phyloP scores from a whole-genome alignment of 2,888 invertebrate species.

The Lycophotia porphyrea region DNA sequence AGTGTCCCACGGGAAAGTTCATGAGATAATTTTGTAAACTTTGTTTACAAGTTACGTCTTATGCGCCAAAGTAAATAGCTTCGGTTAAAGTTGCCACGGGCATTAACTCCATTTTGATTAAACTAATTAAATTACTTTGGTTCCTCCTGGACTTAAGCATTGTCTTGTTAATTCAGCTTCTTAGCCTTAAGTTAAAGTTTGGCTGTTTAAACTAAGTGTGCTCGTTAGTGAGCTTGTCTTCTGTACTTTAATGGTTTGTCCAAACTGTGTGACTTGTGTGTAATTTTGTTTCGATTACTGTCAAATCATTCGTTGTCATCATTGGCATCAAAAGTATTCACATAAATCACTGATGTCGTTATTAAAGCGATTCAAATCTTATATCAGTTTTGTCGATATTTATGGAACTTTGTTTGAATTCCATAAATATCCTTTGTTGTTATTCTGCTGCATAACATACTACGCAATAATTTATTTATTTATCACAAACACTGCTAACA shows the following conservation, averaged over 20 bases:
- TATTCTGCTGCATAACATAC: background rate
- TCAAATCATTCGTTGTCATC: background rate
- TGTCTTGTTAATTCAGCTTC: constrained; percentile 19
- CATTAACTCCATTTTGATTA: constrained; percentile 3
- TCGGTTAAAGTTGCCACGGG: constrained; percentile 27
- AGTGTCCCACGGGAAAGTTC: constrained; percentile 16
- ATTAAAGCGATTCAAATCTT: background rate
- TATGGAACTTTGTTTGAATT: background rate
- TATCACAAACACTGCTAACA: no score
- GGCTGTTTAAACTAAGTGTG: background rate
- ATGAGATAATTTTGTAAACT: constrained; percentile 13
- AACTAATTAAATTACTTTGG: constrained; percentile 31
- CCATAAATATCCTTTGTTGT: background rate
- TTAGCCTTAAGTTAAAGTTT: constrained; percentile 7
- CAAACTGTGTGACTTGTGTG: background rate
- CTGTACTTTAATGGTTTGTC: background rate
- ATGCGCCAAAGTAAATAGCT: constrained; percentile 15
- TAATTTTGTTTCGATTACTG: background rate
- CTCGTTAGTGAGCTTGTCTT: constrained; percentile 14
- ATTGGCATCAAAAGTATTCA: no score
- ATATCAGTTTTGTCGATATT: background rate
- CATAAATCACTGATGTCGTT: background rate
- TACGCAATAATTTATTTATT: background rate
- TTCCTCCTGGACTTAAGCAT: background rate
- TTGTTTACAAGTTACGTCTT: constrained; percentile 18